These are phyloP conservation scores for Dryocosmus kuriphilus DNA, from an alignment of 2,888 invertebrate species.

Conservation along the genomic window DNA sequence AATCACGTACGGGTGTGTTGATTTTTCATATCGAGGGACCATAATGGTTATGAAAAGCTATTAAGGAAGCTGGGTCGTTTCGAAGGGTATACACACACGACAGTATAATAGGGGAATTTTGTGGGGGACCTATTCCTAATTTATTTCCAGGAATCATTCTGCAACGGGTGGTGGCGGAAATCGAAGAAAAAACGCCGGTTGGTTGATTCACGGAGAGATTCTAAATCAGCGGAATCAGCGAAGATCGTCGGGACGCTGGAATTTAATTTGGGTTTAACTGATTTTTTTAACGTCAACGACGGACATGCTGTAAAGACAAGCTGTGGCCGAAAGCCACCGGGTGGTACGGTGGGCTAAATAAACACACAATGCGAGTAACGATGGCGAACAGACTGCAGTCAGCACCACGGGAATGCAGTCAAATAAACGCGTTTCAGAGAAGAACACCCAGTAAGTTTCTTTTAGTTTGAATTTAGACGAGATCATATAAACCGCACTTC, in stretches of 20 bases:
- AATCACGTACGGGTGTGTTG: neutral
- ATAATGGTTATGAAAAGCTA: constrained; percentile 36
- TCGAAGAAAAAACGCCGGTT: constrained; percentile 34
- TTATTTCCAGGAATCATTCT: constrained; percentile 19
- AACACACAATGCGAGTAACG: constrained; percentile 34
- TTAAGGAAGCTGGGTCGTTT: constrained; percentile 31
- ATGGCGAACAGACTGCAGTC: constrained; percentile 1
- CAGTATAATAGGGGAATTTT: constrained; percentile 31
- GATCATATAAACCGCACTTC: neutral
- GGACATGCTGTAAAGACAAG: constrained; percentile 30
- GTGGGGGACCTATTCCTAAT: no score
- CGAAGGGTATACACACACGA: constrained; percentile 32
- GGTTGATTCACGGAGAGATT: constrained; percentile 33
- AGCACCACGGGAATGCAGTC: constrained; percentile 12
- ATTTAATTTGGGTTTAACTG: constrained; percentile 39
- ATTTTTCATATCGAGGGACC: constrained; percentile 25
- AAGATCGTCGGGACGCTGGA: constrained; percentile 9
- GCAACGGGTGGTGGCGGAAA: constrained; percentile 27
- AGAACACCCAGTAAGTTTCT: constrained; percentile 36
- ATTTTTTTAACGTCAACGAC: constrained; percentile 29
- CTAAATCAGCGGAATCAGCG: constrained; percentile 31
- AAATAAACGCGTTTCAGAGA: constrained; percentile 19
- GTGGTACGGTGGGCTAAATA: constrained; percentile 29
- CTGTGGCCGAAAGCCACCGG: constrained; percentile 19
- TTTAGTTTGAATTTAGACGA: neutral